Conservation (phyloP, 2,797 vertebrate species). For the Aldrovandia affinis region DNA sequence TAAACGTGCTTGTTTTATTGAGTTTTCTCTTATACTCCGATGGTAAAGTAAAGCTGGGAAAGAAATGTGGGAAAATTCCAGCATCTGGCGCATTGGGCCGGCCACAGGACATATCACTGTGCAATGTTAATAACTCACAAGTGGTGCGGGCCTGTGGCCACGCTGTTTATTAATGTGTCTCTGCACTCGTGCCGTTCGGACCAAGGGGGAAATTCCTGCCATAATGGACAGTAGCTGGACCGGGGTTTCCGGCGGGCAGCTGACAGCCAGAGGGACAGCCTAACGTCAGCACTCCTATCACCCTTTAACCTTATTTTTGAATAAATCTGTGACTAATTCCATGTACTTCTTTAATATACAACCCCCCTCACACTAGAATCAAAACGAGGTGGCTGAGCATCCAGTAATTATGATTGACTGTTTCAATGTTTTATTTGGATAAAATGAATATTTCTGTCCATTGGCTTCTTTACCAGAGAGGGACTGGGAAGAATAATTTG, state of each 20-base stretch:
- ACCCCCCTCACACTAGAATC: background rate
- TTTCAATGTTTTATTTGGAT: background rate
- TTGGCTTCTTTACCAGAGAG: background rate
- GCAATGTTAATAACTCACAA: conserved; percentile 78
- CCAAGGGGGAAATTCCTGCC: conserved; percentile 78
- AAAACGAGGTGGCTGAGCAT: background rate
- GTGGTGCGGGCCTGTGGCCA: conserved; percentile 66
- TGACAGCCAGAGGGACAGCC: conserved; percentile 62
- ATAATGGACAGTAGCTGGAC: conserved; percentile 80
- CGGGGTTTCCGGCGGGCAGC: conserved; percentile 76
- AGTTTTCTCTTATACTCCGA: background rate
- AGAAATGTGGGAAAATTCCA: conserved; percentile 59
- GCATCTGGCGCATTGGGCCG: conserved; percentile 65
- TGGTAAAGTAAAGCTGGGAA: background rate
- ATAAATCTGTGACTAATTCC: background rate
- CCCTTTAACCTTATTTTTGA: background rate
- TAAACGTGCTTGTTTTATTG: background rate
- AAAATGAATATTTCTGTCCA: background rate
- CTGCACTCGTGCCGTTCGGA: conserved; percentile 67
- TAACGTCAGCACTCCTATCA: conserved; percentile 46
- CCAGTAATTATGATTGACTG: background rate
- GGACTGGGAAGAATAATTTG: background rate
- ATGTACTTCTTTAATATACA: background rate
- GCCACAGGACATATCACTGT: conserved; percentile 69
- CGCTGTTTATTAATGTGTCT: conserved; percentile 72